phyloP scores from a whole-genome alignment of 2,888 invertebrate genomes.

The Melieria crassipennis region DNA sequence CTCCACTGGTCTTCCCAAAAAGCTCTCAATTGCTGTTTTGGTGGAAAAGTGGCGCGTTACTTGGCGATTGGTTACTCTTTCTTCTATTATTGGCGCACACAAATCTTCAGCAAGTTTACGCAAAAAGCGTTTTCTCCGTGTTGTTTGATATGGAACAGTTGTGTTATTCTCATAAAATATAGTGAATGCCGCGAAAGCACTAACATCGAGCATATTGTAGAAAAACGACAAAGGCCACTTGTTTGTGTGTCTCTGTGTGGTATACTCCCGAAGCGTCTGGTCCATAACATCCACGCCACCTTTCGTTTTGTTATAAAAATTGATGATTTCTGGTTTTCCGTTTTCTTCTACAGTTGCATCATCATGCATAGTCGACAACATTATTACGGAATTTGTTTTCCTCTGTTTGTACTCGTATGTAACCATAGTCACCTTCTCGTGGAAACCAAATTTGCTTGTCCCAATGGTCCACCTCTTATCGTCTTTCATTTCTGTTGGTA shows the following conservation, averaged over 20 bases:
- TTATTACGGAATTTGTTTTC: no score
- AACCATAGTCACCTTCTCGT: no score
- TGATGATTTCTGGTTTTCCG: no score
- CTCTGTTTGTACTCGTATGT: no score
- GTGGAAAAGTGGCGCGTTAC: conserved; percentile 23
- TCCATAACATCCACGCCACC: conserved; percentile 8
- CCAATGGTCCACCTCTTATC: no score
- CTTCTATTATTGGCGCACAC: conserved; percentile 26
- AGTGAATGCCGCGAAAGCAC: conserved; percentile 3
- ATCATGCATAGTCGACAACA: neutral
- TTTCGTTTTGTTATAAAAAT: neutral
- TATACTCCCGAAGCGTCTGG: neutral
- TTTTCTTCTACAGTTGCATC: neutral
- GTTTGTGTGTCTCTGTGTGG: conserved; percentile 10
- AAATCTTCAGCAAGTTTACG: conserved; percentile 3
- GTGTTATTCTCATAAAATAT: neutral
- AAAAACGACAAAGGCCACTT: conserved; percentile 15
- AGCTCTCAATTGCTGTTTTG: conserved; percentile 18
- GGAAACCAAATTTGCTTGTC: no score
- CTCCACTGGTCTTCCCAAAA: no score
- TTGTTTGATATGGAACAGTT: no score
- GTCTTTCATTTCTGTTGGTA: no score
- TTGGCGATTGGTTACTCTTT: conserved; percentile 16
- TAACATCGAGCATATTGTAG: conserved; percentile 16
- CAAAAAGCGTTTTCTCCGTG: no score